Conservation (phyloP, 2,888 invertebrate species). For the Apotomis capreana region DNA sequence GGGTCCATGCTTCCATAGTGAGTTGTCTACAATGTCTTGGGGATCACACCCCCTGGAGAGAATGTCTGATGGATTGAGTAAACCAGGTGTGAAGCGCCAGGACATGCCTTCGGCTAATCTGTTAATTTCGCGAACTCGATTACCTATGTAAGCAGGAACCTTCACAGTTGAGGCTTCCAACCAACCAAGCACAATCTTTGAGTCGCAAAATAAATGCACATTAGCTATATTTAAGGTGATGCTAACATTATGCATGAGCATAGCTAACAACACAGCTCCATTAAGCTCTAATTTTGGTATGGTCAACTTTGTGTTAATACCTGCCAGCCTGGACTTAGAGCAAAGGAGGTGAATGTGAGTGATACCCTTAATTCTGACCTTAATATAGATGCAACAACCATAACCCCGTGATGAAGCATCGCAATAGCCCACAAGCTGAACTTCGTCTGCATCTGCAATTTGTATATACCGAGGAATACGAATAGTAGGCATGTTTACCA, state of each 20-base stretch:
- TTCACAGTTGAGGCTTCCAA: not conserved
- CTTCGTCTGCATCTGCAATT: too few species aligned
- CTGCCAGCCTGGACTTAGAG: not conserved
- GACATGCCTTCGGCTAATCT: not conserved
- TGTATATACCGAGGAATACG: too few species aligned
- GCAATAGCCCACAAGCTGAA: too few species aligned
- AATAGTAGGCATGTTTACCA: too few species aligned
- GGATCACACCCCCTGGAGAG: not conserved
- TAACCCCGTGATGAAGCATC: too few species aligned
- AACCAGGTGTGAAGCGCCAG: not conserved
- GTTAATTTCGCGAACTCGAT: not conserved
- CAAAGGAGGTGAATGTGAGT: slow-evolving; percentile 4
- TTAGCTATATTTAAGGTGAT: not conserved
- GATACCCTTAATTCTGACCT: not conserved
- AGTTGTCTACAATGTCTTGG: not conserved
- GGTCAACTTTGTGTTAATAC: not conserved
- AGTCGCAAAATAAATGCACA: not conserved
- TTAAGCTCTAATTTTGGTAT: slow-evolving; percentile 3
- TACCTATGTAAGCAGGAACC: slow-evolving; percentile 2
- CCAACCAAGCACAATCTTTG: not conserved
- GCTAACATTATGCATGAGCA: not conserved
- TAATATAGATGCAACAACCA: not conserved
- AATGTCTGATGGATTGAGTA: not conserved
- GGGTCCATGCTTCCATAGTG: not conserved
- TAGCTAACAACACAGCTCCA: not conserved